These are phyloP conservation scores for Phyllotreta striolata DNA, from an alignment of 2,888 invertebrate species.

Conservation along the genomic window DNA sequence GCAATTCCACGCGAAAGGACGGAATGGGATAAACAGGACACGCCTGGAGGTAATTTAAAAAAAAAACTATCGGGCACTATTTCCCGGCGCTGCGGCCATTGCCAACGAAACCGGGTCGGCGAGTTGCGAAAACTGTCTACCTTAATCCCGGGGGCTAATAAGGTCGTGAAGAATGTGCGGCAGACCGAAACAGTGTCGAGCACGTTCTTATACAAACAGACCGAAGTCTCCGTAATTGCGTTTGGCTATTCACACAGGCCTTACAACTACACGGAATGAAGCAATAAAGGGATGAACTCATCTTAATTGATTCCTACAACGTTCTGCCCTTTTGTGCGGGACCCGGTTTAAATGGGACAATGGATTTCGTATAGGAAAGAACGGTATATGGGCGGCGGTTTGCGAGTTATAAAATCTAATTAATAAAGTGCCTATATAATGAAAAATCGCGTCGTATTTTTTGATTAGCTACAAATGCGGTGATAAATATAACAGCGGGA, in stretches of 20 bases:
- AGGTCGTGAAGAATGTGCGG: slow-evolving; percentile 41
- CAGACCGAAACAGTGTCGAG: slow-evolving; percentile 45
- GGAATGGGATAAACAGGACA: too few relatives aligned
- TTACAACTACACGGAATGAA: slow-evolving; percentile 13
- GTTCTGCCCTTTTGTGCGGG: too few relatives aligned
- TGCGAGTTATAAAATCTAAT: too few relatives aligned
- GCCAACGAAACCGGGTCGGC: slow-evolving; percentile 2
- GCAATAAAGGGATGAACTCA: slow-evolving; percentile 19
- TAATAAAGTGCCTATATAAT: too few relatives aligned
- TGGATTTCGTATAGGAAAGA: too few relatives aligned
- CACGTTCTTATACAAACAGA: slow-evolving; percentile 52
- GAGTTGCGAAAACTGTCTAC: slow-evolving; percentile 42
- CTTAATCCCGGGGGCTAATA: slow-evolving; percentile 44
- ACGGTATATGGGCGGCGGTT: too few relatives aligned
- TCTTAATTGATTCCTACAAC: slow-evolving; percentile 12
- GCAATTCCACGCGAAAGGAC: too few relatives aligned
- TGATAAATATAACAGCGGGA: not conserved
- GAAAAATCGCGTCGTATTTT: too few relatives aligned
- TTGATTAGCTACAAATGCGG: not conserved
- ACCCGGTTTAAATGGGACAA: too few relatives aligned
- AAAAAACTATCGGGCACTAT: too few relatives aligned
- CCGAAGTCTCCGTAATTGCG: slow-evolving; percentile 55
- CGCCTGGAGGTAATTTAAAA: too few relatives aligned
- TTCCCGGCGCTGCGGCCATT: not conserved
- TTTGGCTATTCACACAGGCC: slow-evolving; percentile 55